Evolutionary conservation across 2,113 vertebrate species (phyloP), one percentile per base, ranked within the genome.

Genomic region (Psammodynastes pulverulentus): DNA sequence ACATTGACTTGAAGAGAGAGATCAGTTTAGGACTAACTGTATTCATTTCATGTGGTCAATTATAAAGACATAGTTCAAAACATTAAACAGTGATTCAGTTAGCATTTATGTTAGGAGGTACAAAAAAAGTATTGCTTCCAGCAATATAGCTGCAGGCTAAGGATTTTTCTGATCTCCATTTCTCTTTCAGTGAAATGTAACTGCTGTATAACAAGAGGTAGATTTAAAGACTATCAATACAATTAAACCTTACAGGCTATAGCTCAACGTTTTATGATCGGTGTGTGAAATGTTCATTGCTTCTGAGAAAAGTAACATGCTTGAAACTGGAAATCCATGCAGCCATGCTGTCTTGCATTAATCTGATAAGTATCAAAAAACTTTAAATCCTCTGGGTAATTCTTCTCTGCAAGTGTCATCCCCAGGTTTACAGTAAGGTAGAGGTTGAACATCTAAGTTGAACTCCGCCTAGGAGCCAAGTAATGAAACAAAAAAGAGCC

Each of bases 31-130:
- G 87, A 79, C 52, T 34, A 89, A 45, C 87, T 86, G 45, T 92
- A 62, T 89, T 51, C n/a, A n/a, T 89, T 84, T 84, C 53, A 86
- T 45, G 19, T 58, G 89, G 79, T 92, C 91, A 86, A 86, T 86
- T 9, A 89, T 62, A 89, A 92, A 92, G 91, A 89, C 87, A 89
- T 72, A 62, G 91, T 89, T 92, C 87, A 92, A 85, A 92, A 85
- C n/a, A 85, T n/a, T 46, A 85, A 21, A 17, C 45, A 92, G 58
- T 87, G 58, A 89, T 89, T 89, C 72, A 58, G 48, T 52, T 21
- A 39, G 39, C 52, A 19, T 45, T 89, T 84, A 89, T 85, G 43
- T 84, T 26, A 39, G 29, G 72, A 89, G 67, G 46, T 92, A 84
- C 89, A 62, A 54, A 67, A 54, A 85, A 79, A 58, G 85, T 58